These are phyloP conservation scores for Nemopilema nomurai DNA, from an alignment of 30 jellyfish, hydroid and myxozoan genomes.

Conservation along the genomic window DNA sequence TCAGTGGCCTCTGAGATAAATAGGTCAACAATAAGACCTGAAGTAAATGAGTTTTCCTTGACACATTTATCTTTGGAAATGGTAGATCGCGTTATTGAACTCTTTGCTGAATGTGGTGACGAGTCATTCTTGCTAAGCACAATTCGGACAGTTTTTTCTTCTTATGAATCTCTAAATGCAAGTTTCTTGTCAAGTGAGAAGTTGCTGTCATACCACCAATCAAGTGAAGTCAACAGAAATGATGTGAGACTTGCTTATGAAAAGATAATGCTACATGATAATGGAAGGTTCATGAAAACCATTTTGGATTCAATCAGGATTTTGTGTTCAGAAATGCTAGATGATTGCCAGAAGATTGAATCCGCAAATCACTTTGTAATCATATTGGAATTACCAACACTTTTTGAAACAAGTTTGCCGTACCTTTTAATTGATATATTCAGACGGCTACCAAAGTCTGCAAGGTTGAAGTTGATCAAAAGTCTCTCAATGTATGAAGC, in stretches of 20 bases:
- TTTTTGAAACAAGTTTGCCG: slow-evolving; percentile 33
- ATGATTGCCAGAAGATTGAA: background rate
- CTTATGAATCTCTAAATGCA: slow-evolving; percentile 58
- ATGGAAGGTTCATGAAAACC: slow-evolving; percentile 23
- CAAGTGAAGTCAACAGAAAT: slow-evolving; percentile 2
- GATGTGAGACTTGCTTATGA: slow-evolving; percentile 23
- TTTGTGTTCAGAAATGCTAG: slow-evolving; percentile 33
- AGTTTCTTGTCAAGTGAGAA: slow-evolving; percentile 59
- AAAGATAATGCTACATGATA: slow-evolving; percentile 18
- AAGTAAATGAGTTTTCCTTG: slow-evolving; percentile 66
- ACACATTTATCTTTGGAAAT: slow-evolving; percentile 85
- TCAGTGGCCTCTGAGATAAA: slow-evolving; percentile 53
- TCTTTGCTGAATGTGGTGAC: slow-evolving; percentile 79
- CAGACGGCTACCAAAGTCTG: slow-evolving; percentile 9
- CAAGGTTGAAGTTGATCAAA: slow-evolving; percentile 14
- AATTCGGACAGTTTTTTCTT: slow-evolving; percentile 89
- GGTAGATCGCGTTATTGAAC: slow-evolving; percentile 66
- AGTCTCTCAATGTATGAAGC: slow-evolving; percentile 35
- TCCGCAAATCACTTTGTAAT: slow-evolving; percentile 31
- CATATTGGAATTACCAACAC: slow-evolving; percentile 42
- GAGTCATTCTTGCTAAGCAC: slow-evolving; percentile 77
- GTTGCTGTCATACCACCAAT: background rate
- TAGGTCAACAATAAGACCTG: background rate
- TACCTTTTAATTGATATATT: slow-evolving; percentile 24
- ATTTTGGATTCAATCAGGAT: slow-evolving; percentile 44